A percentile compares a stretch with the other conserved stretches of the same genome.
phyloP scores from a whole-genome alignment of 2,113 vertebrate species.

The Grammomys dolichurus region DNA sequence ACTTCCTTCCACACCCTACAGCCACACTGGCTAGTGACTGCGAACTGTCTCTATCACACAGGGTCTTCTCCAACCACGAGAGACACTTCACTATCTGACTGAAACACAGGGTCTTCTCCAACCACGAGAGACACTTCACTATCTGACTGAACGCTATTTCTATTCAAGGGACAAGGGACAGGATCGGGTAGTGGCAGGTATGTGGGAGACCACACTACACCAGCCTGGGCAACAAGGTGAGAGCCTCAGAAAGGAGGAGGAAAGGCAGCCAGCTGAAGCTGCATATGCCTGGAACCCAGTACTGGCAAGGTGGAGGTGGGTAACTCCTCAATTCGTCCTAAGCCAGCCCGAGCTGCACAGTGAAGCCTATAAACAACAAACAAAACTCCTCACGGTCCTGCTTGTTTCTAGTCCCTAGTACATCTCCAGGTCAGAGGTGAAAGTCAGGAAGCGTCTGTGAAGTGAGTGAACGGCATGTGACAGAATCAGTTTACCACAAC shows the following conservation, averaged over 20 bases:
- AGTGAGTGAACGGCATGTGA: constrained; percentile 35
- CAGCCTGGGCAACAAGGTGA: not conserved
- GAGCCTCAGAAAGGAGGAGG: not conserved
- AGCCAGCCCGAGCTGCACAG: not conserved
- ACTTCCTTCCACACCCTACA: not conserved
- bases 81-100: not conserved
- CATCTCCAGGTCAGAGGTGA: not conserved
- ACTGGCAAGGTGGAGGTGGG: not conserved
- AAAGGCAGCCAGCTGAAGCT: not conserved
- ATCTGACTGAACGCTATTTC: not conserved
- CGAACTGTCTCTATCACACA: constrained; percentile 24
- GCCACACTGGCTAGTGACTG: not conserved
- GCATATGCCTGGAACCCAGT: not conserved
- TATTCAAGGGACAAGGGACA: not conserved
- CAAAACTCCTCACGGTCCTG: no score
- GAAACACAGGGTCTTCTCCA: no score
- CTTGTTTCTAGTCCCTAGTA: no score
- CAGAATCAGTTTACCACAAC: constrained; percentile 42
- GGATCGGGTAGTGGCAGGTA: not conserved
- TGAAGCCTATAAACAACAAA: no score
- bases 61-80: constrained; percentile 1
- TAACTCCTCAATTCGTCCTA: not conserved
- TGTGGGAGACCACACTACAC: not conserved
- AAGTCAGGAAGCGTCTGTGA: constrained; percentile 17
- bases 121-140: not conserved